phyloP scores from a whole-genome alignment of 2,797 vertebrate species.

The Monodelphis domestica region DNA sequence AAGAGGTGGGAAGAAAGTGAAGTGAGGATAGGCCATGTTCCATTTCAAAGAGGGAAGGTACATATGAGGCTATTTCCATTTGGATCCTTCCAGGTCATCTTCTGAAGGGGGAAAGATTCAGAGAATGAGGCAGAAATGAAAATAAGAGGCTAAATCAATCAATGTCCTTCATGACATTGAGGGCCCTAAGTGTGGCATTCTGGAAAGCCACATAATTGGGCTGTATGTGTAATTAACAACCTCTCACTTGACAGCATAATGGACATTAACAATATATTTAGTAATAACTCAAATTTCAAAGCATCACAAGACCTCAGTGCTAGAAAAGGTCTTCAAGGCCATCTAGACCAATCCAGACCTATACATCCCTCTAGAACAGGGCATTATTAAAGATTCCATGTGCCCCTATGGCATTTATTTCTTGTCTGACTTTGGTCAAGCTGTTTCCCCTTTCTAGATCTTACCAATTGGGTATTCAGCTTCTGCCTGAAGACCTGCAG shows the following conservation, averaged over 20 bases:
- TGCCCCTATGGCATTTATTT: not conserved
- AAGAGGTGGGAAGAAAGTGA: constrained; percentile 12
- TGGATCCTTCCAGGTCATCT: constrained; percentile 57
- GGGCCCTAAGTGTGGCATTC: constrained; percentile 36
- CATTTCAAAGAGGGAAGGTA: constrained; percentile 66
- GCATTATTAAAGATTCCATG: not conserved
- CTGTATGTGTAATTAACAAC: constrained; percentile 52
- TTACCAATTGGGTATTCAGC: not conserved
- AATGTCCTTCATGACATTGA: constrained; percentile 72
- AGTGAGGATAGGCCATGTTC: constrained; percentile 6
- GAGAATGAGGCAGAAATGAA: constrained; percentile 60
- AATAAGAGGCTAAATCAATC: constrained; percentile 69
- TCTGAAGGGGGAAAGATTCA: constrained; percentile 42
- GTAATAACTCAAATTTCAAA: not conserved
- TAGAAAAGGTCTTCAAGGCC: not conserved
- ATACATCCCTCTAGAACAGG: not conserved
- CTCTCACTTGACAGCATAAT: constrained; percentile 56
- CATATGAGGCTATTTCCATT: constrained; percentile 60
- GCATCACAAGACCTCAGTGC: not conserved
- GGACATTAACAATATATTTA: not conserved
- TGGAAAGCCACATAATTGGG: constrained; percentile 18
- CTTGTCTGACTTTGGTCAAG: not conserved
- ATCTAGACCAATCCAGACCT: not conserved
- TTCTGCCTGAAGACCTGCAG: not conserved
- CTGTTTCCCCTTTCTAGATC: not conserved